Conservation (phyloP, 2,113 vertebrate species). For the Picathartes gymnocephalus region DNA sequence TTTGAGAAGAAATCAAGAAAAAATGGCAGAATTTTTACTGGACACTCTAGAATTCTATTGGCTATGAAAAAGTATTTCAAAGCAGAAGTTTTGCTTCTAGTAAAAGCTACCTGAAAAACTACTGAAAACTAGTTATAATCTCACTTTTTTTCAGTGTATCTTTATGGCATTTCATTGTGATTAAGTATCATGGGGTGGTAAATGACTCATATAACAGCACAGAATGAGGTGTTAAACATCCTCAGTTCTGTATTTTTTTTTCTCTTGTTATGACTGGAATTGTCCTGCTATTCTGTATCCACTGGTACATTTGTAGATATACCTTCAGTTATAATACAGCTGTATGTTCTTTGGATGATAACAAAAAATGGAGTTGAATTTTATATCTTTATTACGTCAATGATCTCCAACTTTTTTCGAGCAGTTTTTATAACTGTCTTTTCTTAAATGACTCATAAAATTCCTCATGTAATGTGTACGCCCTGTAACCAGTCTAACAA, state of each 20-base stretch:
- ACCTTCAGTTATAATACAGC: not conserved
- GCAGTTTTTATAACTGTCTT: not conserved
- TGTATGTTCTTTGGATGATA: not conserved
- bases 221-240: not conserved
- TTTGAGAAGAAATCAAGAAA: not conserved
- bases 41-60: not conserved
- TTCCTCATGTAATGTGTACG: not conserved
- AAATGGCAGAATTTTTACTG: not conserved
- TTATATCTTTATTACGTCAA: not conserved
- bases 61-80: not conserved
- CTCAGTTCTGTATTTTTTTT: not conserved
- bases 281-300: not conserved
- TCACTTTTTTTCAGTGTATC: not conserved
- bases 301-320: not conserved
- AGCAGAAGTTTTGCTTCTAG: not conserved
- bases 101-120: not conserved
- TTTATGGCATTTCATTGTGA: constrained; percentile 3
- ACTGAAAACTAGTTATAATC: not conserved
- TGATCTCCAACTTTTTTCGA: not conserved
- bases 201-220: constrained; percentile 21
- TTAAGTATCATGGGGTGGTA: constrained; percentile 17
- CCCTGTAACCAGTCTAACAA: not conserved
- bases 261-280: not conserved
- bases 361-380: not conserved
- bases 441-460: not conserved